Evolutionary conservation across 2,797 vertebrate genomes (phyloP).

Genomic region (Rhincodon typus): DNA sequence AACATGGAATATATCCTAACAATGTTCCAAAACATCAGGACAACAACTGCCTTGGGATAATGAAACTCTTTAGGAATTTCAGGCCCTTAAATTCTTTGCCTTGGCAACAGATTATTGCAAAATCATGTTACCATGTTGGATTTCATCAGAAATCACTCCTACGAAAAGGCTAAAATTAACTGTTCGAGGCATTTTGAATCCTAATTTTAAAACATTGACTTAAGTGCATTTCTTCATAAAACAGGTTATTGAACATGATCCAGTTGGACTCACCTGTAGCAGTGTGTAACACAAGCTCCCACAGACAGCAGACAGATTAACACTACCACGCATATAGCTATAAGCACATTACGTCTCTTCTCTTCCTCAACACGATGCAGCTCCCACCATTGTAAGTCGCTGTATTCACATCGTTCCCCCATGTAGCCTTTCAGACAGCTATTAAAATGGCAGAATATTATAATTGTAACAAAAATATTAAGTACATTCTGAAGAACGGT

Average conservation of each 20-base stretch:
- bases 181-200: not conserved
- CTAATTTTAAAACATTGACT: not conserved
- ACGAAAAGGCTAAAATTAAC: not conserved
- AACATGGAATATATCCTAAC: not conserved
- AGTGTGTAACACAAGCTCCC: conserved; percentile 57
- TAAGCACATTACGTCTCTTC: conserved; percentile 60
- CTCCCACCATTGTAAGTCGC: conserved; percentile 82
- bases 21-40: not conserved
- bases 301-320: conserved; percentile 64
- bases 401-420: conserved; percentile 84
- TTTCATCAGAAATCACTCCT: not conserved
- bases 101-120: not conserved
- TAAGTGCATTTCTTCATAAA: not conserved
- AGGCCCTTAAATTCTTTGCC: not conserved
- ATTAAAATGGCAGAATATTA: conserved; percentile 15
- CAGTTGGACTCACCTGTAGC: conserved; percentile 62
- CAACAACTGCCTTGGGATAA: not conserved
- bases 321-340: conserved; percentile 52
- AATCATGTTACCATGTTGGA: not conserved
- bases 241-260: not conserved
- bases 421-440: conserved; percentile 75
- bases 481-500: too few relatives aligned
- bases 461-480: not conserved
- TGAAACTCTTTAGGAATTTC: not conserved
- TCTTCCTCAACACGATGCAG: conserved; percentile 60